Percentiles rank a stretch among this genome's conserved stretches.
Evolutionary conservation across 2,113 vertebrate genomes (phyloP).

Genomic region (Albula goreensis): DNA sequence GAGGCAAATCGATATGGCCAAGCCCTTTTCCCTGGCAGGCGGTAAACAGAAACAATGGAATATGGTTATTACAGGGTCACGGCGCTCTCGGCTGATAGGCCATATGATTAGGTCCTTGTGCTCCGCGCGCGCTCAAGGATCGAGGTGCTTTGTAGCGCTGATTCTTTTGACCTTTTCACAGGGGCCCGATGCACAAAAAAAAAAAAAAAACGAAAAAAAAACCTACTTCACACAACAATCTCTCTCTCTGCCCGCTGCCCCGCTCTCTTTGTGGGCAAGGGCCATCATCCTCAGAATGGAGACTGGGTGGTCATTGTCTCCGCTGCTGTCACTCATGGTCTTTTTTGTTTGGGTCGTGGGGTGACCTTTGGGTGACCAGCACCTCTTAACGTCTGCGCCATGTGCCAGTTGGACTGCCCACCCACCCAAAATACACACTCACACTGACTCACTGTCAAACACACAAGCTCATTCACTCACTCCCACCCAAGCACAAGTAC

Average conservation of each 20-base stretch:
- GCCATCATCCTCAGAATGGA: slow-evolving; percentile 29
- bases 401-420: slow-evolving; percentile 17
- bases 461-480: no score
- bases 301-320: slow-evolving; percentile 41
- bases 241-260: background rate
- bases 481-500: no score
- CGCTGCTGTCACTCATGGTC: background rate
- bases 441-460: no score
- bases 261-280: slow-evolving; percentile 26
- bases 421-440: no score
- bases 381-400: slow-evolving; percentile 16
- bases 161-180: slow-evolving; percentile 67
- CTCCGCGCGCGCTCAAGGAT: slow-evolving; percentile 50
- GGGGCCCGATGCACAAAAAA: slow-evolving; percentile 52
- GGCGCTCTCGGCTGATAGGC: slow-evolving; percentile 66
- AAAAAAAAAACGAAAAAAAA: no score
- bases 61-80: slow-evolving; percentile 76
- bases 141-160: slow-evolving; percentile 40
- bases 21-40: slow-evolving; percentile 56
- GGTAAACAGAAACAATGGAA: slow-evolving; percentile 75
- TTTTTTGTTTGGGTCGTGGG: background rate
- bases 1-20: slow-evolving; percentile 68
- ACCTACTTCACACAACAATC: slow-evolving; percentile 37
- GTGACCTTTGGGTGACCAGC: background rate
- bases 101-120: slow-evolving; percentile 69